phyloP scores from a whole-genome alignment of 2,113 vertebrate species.

The Struthio camelus region DNA sequence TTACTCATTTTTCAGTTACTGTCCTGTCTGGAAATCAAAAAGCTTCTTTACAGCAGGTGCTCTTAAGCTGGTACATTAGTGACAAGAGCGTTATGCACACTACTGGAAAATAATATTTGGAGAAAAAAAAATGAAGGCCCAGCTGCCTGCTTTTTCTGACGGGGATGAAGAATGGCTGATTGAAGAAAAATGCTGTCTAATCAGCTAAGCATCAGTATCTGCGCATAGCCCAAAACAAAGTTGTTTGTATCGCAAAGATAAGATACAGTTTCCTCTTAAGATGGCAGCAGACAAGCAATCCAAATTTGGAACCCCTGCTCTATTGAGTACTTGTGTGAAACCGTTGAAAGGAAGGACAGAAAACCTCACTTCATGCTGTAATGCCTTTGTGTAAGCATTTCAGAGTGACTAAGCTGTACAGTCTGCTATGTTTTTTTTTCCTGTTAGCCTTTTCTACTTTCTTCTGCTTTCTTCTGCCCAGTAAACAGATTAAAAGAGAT shows the following conservation, averaged over 20 bases:
- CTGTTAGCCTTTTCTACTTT: not conserved
- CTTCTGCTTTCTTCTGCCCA: not conserved
- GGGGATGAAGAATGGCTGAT: not conserved
- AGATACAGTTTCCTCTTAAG: not conserved
- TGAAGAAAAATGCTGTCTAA: not conserved
- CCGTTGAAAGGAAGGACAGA: not conserved
- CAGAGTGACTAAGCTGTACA: not conserved
- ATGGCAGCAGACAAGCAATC: not conserved
- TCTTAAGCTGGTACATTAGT: not conserved
- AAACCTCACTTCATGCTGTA: not conserved
- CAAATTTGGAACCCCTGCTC: not conserved
- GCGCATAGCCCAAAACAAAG: not conserved
- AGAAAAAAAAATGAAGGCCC: not conserved
- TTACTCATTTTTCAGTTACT: not conserved
- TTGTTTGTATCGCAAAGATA: not conserved
- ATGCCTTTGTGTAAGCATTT: not conserved
- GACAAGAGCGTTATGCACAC: not conserved
- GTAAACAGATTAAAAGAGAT: not conserved
- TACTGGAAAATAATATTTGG: not conserved
- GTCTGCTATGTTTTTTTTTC: not conserved
- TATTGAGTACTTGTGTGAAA: not conserved
- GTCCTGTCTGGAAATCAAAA: not conserved
- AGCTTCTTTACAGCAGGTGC: not conserved
- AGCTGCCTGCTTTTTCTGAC: not conserved
- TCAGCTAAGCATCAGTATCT: not conserved